Evolutionary conservation across 35 echinoderm and acorn worm species (phyloP).

Genomic region (Amphiura filiformis): DNA sequence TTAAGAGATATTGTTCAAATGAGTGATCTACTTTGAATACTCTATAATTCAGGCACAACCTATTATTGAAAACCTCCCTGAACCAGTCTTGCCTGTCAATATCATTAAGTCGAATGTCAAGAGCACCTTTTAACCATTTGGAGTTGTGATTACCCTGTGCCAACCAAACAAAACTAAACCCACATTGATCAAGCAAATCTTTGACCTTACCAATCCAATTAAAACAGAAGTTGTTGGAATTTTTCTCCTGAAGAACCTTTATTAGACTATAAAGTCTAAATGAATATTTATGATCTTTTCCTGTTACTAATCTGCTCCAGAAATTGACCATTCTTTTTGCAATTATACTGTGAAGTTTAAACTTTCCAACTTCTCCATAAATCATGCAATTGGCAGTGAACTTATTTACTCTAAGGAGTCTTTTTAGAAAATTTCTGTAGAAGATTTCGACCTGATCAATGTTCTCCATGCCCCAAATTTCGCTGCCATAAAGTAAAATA

Average conservation of each 20-base stretch:
- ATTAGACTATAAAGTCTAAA: not conserved
- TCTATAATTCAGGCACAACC: not conserved
- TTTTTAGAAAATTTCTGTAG: not conserved
- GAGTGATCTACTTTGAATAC: not conserved
- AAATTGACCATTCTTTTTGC: not conserved
- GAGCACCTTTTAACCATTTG: not conserved
- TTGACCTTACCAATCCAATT: not conserved
- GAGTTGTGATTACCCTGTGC: not conserved
- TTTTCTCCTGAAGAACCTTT: not conserved
- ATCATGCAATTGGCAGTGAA: not conserved
- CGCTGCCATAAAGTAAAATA: too few species aligned
- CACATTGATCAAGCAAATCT: not conserved
- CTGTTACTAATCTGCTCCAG: not conserved
- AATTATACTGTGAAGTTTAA: not conserved
- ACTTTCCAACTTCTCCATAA: not conserved
- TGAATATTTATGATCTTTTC: not conserved
- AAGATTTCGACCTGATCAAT: not conserved
- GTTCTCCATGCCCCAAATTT: not conserved
- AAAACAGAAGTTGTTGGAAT: not conserved
- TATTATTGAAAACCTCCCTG: not conserved
- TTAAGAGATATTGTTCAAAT: not conserved
- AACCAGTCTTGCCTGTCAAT: not conserved
- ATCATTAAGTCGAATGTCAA: not conserved
- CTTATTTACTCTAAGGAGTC: not conserved
- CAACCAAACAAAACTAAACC: not conserved